phyloP scores from a whole-genome alignment of 2,888 invertebrate genomes.

The Eupithecia subfuscata region DNA sequence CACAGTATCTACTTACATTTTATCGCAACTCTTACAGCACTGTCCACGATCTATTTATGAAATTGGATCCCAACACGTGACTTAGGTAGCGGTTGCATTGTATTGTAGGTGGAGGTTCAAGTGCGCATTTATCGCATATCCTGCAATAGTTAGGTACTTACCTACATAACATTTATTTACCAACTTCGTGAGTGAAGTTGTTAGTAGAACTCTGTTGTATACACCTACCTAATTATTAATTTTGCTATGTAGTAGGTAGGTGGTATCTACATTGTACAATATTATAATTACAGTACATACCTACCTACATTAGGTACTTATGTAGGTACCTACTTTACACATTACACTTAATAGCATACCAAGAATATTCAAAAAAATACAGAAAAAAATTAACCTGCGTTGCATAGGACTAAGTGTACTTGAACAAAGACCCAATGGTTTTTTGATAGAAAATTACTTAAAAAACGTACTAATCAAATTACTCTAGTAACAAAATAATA shows the following conservation, averaged over 20 bases:
- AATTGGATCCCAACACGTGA: slow-evolving; percentile 37
- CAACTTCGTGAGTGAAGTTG: slow-evolving; percentile 7
- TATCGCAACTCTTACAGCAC: neutral
- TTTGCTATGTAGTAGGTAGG: too few relatives aligned
- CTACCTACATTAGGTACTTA: too few relatives aligned
- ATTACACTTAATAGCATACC: neutral
- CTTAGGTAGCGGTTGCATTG: slow-evolving; percentile 26
- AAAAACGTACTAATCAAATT: too few relatives aligned
- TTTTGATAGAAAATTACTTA: too few relatives aligned
- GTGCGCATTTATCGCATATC: slow-evolving; percentile 16
- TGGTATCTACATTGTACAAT: neutral
- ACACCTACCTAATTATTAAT: neutral
- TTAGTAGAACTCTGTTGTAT: neutral
- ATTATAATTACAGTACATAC: too few relatives aligned
- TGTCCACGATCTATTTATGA: slow-evolving; percentile 11
- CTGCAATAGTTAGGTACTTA: neutral
- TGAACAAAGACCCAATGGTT: too few relatives aligned
- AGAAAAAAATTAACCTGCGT: too few relatives aligned
- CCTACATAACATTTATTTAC: slow-evolving; percentile 16
- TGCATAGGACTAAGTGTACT: too few relatives aligned
- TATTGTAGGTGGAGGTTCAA: slow-evolving; percentile 27
- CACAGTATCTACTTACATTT: neutral
- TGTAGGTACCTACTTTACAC: too few relatives aligned
- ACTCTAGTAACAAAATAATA: too few relatives aligned
- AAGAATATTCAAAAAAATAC: too few relatives aligned